Evolutionary conservation across 2,797 vertebrate species (phyloP).

Genomic region (Clangula hyemalis): DNA sequence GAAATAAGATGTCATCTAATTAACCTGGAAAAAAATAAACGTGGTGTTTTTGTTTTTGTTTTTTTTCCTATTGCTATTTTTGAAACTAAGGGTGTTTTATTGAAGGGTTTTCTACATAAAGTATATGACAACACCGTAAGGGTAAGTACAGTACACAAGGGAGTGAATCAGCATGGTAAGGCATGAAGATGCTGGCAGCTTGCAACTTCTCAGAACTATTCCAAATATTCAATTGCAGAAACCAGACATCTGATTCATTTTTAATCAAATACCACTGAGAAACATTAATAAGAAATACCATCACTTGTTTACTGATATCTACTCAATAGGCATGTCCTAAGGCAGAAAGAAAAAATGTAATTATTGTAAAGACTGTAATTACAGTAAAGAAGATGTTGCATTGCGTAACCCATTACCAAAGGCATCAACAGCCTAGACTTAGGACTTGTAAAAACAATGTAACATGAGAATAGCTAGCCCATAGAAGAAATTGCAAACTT

Average conservation of each 20-base stretch:
- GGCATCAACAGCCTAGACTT: background rate
- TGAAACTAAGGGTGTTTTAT: background rate
- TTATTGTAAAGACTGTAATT: background rate
- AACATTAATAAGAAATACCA: background rate
- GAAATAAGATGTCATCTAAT: background rate
- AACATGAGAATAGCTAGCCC: background rate
- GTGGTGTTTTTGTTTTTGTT: background rate
- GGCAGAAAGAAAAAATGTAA: background rate
- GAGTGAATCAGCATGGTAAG: background rate
- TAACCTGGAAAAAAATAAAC: background rate
- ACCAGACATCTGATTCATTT: background rate
- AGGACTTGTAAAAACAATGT: background rate
- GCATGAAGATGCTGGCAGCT: background rate
- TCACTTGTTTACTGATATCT: background rate
- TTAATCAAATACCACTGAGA: background rate
- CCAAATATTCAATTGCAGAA: conserved; percentile 22
- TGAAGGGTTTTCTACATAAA: conserved; percentile 12
- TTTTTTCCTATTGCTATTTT: background rate
- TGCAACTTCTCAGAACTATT: background rate
- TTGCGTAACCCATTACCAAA: background rate
- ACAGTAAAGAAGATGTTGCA: background rate
- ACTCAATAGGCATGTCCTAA: background rate
- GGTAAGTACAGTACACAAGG: background rate
- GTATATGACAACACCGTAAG: background rate
- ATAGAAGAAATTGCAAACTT: background rate